Base-by-base conservation (phyloP, 2,888 invertebrate species). In the Melikaiella ostensackeni region DNA sequence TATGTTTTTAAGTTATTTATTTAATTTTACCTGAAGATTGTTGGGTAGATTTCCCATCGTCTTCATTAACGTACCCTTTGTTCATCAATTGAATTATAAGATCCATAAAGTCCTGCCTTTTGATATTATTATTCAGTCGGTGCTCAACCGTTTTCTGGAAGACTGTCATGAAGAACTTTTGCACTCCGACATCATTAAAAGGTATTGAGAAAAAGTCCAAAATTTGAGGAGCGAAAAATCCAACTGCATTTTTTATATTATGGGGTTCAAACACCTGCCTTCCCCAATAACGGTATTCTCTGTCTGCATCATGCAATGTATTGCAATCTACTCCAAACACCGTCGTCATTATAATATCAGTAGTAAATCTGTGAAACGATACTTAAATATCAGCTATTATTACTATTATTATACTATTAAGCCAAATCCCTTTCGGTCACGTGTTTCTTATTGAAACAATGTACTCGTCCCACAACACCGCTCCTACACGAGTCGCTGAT, bases 101-200 rank as follows among this genome's bases (percentile, higher is more conserved):
- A 61, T 88, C 85, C 64, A 89, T 78, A 63, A 89, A 89, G 75
- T 90, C 90, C 4, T 85, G 84, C 21, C 80, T 83, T 50, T 59
- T 35, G 8, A 88, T 79, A 38, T 87, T 86, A 64, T 84, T 85
- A 7, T 82, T 78, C 74, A 87, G 83, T 64, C 90, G 81, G 38
- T 85, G 81, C 11, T 84, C 79, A 19, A 90, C 81, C 2, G 89
- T 85, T 6, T 88, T 84, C 59, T 85, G 83, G 8, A 90, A 86
- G 7, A 88, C 79, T 74, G 82, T 81, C 2, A 83, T 78, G 79
- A 91, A 91, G 79, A 90, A 91, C 2, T 85, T 77, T 19, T 82
- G 77, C 21, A 86, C 79, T n/a, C 77, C 82, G 21, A 74, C 30
- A 8, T 82, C 79, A 16, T 77, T 79, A 8, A 78, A 80, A 7